Evolutionary conservation across 2,113 vertebrate genomes (phyloP), one percentile per base, ranked within the genome.

Genomic region (Oncorhynchus clarkii): DNA sequence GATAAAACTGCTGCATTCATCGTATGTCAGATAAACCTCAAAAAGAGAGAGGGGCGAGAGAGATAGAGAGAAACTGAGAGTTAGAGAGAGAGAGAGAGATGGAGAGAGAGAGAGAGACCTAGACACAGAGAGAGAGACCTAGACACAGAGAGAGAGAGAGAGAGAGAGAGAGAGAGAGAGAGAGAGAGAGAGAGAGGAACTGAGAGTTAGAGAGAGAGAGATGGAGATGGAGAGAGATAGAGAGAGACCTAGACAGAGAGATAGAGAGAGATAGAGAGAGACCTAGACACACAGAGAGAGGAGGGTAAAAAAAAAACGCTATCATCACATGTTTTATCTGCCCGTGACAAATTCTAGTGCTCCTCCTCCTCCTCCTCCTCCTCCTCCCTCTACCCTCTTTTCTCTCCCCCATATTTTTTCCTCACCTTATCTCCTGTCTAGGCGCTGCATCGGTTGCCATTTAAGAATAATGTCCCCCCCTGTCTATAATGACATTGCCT

Each of bases 401-500:
- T 88, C 77, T 83, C 67, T 76, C 65, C 71, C 86, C 85, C 83
- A 87, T 88, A 86, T 93, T 90, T 90, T 90, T 86, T 88, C 87
- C 81, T 87, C 86, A 83, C 91, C 93, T 94, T 93, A 94, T 93
- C 92, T 92, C 82, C 87, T 86, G 88, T 91, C 90, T 91, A 82
- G 87, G 87, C 81, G 89, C 85, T 88, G 91, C 91, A 91, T 88
- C 89, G 88, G 87, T 91, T 90, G 88, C 88, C 89, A 92, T 92
- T 92, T 91, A 90, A 90, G 91, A 93, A 92, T 91, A 92, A 92
- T 92, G 90, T 91, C 86, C 22, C 3, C 39, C 83, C 84, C 88
- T 92, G 91, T 93, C 89, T 91, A 90, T 93, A 93, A 94, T 92
- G 89, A 88, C 91, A 90, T 90, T 90, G 90, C 88, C 86, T 91